phyloP scores from a whole-genome alignment of 2,888 invertebrate genomes.

The Aspidiotus destructor region DNA sequence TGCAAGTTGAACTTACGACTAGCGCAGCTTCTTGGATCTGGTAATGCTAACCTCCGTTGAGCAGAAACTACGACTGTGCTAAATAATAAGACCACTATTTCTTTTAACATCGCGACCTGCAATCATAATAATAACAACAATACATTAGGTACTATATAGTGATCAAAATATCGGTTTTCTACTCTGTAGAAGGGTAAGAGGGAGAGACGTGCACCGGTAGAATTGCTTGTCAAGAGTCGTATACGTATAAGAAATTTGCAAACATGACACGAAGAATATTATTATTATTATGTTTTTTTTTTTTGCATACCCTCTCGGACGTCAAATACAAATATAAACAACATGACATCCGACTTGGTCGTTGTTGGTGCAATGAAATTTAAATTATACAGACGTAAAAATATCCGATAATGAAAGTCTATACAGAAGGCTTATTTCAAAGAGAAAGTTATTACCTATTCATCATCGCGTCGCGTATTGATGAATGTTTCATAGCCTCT shows the following conservation, averaged over 20 bases:
- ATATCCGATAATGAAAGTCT: conserved; percentile 2
- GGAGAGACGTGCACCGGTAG: too few species aligned
- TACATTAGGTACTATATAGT: too few species aligned
- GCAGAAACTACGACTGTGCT: conserved; percentile 59
- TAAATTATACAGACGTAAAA: not conserved
- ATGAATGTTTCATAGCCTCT: not conserved
- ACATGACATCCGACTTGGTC: not conserved
- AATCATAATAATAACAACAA: not conserved
- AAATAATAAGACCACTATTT: conserved; percentile 54
- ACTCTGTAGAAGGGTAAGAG: too few species aligned
- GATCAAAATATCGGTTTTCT: too few species aligned
- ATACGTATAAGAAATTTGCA: too few species aligned
- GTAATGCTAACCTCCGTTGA: conserved; percentile 73
- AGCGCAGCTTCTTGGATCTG: conserved; percentile 79
- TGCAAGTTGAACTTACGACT: conserved; percentile 58
- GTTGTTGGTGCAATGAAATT: not conserved
- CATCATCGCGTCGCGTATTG: conserved; percentile 2
- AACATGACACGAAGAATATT: too few species aligned
- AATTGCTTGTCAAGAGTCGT: too few species aligned
- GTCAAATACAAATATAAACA: too few species aligned
- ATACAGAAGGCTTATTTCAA: not conserved
- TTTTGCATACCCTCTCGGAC: too few species aligned
- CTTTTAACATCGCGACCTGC: conserved; percentile 36
- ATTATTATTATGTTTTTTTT: too few species aligned
- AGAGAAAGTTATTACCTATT: conserved; percentile 2